Conservation (phyloP, 1,140 invertebrate species). For the Harlomillsia oculata region DNA sequence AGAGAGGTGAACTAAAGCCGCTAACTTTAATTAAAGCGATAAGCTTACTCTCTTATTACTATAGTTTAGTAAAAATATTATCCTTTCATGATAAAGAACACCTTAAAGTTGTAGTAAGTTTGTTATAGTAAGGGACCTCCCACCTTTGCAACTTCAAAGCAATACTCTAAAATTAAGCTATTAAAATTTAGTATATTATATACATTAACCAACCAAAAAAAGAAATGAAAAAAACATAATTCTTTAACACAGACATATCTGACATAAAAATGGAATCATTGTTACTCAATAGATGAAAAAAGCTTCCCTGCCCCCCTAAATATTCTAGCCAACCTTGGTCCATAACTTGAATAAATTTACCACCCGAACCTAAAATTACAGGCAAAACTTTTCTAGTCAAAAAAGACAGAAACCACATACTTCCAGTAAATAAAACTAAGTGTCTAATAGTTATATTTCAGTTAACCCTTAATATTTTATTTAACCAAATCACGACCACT, state of each 20-base stretch:
- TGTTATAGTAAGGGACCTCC: too few relatives aligned
- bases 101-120: too few relatives aligned
- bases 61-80: constrained; percentile 50
- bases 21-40: constrained; percentile 43
- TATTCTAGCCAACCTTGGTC: constrained; percentile 45
- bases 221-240: too few relatives aligned
- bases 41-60: constrained; percentile 46
- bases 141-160: too few relatives aligned
- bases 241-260: too few relatives aligned
- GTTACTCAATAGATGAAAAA: too few relatives aligned
- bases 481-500: neutral
- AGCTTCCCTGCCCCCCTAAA: constrained; percentile 42
- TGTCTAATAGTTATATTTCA: neutral
- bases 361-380: constrained; percentile 36
- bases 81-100: constrained; percentile 51
- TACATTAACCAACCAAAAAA: too few relatives aligned
- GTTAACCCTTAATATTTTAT: neutral
- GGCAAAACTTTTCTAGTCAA: constrained; percentile 39
- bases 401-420: constrained; percentile 43
- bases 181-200: too few relatives aligned
- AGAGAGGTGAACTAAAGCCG: constrained; percentile 39
- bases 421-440: constrained; percentile 25
- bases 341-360: constrained; percentile 39
- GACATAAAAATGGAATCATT: too few relatives aligned
- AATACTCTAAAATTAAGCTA: too few relatives aligned